Evolutionary conservation across 2,113 vertebrate species (phyloP), one percentile per base, ranked within the genome.

Genomic region (Brachirus orientalis): DNA sequence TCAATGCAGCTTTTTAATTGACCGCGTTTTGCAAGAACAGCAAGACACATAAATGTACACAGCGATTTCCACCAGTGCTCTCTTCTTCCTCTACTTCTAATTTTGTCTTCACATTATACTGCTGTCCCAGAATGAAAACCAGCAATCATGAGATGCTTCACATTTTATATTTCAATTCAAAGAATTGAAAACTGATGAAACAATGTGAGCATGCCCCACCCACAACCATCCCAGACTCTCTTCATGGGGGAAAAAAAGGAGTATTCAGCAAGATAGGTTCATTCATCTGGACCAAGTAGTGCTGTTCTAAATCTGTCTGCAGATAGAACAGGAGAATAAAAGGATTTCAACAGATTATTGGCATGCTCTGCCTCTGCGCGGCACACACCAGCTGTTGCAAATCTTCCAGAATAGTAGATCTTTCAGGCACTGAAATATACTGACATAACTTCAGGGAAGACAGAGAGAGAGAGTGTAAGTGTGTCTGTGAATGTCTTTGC

Each of bases 341-440:
- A 41, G 75, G 83, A 89, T 91, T 88, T 86, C 62, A 82, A 77
- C 70, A 89, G 88, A 91, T 92, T 92, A 90, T 80, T 85, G 79
- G 77, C 70, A 63, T 77, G 74, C 61, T 72, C 71, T 68, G 74
- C 82, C 83, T 90, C 81, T 90, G 83, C 72, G 79, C 33, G 6
- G 60, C 68, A 60, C 64, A 88, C 58, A 83, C 83, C 88, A 91
- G 88, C 88, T 92, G 87, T 76, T 84, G 64, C 56, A 36, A 82
- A 79, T 83, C 67, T 81, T 72, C 59, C 44, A 62, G 56, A 70
- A 51, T 22, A 37, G 63, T 36, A 43, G 48, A 41, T 86, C 80
- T 89, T 76, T 69, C 3, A 65, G 77, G 63, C 69, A 69, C 50
- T 72, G 74, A 64, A 82, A 83, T 79, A 84, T 41, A 69, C 60